phyloP scores from a whole-genome alignment of 2,113 vertebrate species.

The Regulus satrapa region DNA sequence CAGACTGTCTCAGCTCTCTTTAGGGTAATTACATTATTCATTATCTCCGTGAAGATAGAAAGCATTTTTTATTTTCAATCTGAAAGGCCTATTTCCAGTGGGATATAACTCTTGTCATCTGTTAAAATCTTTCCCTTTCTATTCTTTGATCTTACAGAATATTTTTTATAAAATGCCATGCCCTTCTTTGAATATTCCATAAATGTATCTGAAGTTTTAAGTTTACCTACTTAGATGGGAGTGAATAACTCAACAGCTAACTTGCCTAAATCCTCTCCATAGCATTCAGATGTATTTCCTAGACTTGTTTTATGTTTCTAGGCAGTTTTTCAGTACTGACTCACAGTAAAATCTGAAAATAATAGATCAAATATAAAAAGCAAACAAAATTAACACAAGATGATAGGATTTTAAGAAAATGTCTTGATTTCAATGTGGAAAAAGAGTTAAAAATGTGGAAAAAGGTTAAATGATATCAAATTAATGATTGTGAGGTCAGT shows the following conservation, averaged over 20 bases:
- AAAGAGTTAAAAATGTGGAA: too few species aligned
- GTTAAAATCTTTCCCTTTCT: not conserved
- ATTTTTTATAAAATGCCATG: rapidly evolving
- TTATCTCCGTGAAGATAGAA: not conserved
- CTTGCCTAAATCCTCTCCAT: not conserved
- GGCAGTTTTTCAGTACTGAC: not conserved
- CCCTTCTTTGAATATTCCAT: not conserved
- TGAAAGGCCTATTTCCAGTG: not conserved
- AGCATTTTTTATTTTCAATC: not conserved
- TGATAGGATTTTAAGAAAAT: not conserved
- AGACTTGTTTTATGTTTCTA: not conserved
- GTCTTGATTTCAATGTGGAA: not conserved
- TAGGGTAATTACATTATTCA: not conserved
- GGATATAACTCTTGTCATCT: not conserved
- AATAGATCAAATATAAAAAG: not conserved
- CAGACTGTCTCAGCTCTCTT: slow-evolving; percentile 46
- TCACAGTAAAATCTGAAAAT: not conserved
- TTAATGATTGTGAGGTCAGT: not conserved
- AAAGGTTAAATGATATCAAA: not conserved
- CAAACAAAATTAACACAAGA: not conserved
- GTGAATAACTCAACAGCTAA: not conserved
- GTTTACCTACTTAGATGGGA: not conserved
- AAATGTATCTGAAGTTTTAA: not conserved
- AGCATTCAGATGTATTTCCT: not conserved
- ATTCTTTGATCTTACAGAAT: not conserved